A percentile compares a stretch with the other conserved stretches of the same genome.
phyloP scores from a whole-genome alignment of 1,140 invertebrate genomes.

The Brachionus koreanus region DNA sequence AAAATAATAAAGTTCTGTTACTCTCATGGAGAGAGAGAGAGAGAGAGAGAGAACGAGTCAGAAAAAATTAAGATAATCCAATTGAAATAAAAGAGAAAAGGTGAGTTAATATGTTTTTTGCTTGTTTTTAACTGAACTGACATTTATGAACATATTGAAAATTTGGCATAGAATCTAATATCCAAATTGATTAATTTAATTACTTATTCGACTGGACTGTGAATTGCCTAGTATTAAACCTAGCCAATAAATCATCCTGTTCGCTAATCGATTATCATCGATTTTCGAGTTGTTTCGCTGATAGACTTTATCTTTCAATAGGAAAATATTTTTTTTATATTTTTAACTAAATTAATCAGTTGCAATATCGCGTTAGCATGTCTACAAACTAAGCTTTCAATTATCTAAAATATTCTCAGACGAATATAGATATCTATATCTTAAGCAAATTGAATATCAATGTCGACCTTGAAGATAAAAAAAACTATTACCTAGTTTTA shows the following conservation, averaged over 20 bases:
- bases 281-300: not conserved
- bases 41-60: not conserved
- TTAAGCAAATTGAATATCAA: not conserved
- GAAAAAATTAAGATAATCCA: not conserved
- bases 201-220: not conserved
- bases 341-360: not conserved
- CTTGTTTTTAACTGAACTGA: not conserved
- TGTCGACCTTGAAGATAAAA: not conserved
- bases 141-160: not conserved
- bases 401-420: slow-evolving; percentile 9
- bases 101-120: not conserved
- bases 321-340: not conserved
- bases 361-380: not conserved
- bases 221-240: not conserved
- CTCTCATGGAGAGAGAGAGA: not conserved
- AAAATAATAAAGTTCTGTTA: slow-evolving; percentile 40
- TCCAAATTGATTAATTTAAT: not conserved
- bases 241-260: not conserved
- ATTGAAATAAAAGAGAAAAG: slow-evolving; percentile 11
- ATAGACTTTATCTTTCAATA: slow-evolving; percentile 35
- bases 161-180: not conserved
- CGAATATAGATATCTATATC: not conserved
- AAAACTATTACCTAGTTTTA: no score
- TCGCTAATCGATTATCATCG: not conserved
- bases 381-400: not conserved